Percentiles rank a stretch among this genome's conserved stretches.
These are phyloP conservation scores for Zophobas morio DNA, from an alignment of 1,140 invertebrate genomes.

Conservation along the genomic window DNA sequence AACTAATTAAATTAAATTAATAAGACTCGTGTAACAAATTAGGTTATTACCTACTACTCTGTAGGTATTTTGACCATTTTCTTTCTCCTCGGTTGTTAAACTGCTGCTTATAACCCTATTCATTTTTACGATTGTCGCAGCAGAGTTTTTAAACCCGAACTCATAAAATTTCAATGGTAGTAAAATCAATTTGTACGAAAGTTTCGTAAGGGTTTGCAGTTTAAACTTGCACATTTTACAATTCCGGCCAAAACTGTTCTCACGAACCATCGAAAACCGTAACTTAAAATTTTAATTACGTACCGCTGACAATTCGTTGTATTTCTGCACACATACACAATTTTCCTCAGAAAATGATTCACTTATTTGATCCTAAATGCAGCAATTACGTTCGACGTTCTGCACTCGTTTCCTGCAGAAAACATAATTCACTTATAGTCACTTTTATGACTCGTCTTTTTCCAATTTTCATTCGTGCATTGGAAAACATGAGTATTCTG, in stretches of 20 bases:
- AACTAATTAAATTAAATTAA: too few species aligned
- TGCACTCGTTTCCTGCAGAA: slow-evolving; percentile 22
- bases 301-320: too few species aligned
- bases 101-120: too few species aligned
- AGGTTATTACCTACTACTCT: too few species aligned
- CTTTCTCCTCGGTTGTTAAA: too few species aligned
- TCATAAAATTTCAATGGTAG: background rate
- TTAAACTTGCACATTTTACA: background rate
- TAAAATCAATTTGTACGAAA: slow-evolving; percentile 23
- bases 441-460: slow-evolving; percentile 22
- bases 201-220: too few species aligned
- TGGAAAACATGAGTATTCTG: slow-evolving; percentile 3
- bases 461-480: slow-evolving; percentile 3
- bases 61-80: too few species aligned
- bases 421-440: slow-evolving; percentile 17
- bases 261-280: too few species aligned
- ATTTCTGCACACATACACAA: background rate
- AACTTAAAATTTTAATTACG: too few species aligned
- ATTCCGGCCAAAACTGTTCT: background rate
- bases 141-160: background rate
- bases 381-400: background rate
- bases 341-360: background rate
- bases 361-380: slow-evolving; percentile 5
- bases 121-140: too few species aligned
- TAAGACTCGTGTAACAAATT: too few species aligned